These are phyloP conservation scores for Crocidura indochinensis DNA, from an alignment of 2,797 vertebrate genomes.

Conservation along the genomic window DNA sequence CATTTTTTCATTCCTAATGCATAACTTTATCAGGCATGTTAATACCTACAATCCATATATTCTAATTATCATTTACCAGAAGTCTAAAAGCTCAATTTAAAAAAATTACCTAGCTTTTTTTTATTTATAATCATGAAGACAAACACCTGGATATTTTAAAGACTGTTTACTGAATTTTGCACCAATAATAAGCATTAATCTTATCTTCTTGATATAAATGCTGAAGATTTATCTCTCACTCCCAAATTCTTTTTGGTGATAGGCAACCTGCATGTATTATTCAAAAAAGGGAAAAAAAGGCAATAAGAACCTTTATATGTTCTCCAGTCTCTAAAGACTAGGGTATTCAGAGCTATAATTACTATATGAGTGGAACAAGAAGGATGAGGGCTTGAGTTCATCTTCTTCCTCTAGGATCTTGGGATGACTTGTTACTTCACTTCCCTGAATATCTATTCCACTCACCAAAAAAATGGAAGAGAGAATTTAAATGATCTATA, in stretches of 20 bases:
- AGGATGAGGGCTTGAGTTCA: not conserved
- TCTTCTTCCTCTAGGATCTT: not conserved
- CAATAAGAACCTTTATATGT: not conserved
- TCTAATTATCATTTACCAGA: not conserved
- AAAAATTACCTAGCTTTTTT: not conserved
- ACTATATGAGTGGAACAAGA: not conserved
- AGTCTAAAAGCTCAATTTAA: constrained; percentile 19
- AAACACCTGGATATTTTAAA: constrained; percentile 1
- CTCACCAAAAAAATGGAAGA: not conserved
- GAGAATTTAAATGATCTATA: not conserved
- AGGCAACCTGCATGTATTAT: not conserved
- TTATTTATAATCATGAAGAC: not conserved
- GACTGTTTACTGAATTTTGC: not conserved
- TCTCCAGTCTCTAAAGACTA: not conserved
- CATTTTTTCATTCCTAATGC: not conserved
- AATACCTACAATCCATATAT: not conserved
- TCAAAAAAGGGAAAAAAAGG: not conserved
- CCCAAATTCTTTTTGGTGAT: not conserved
- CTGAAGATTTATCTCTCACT: not conserved
- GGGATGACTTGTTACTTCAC: not conserved
- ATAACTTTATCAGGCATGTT: no score
- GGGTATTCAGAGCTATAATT: not conserved
- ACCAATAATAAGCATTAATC: not conserved
- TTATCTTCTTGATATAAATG: not conserved
- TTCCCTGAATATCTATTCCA: not conserved